phyloP scores from a whole-genome alignment of 2,113 vertebrate species.

The Serinus canaria region DNA sequence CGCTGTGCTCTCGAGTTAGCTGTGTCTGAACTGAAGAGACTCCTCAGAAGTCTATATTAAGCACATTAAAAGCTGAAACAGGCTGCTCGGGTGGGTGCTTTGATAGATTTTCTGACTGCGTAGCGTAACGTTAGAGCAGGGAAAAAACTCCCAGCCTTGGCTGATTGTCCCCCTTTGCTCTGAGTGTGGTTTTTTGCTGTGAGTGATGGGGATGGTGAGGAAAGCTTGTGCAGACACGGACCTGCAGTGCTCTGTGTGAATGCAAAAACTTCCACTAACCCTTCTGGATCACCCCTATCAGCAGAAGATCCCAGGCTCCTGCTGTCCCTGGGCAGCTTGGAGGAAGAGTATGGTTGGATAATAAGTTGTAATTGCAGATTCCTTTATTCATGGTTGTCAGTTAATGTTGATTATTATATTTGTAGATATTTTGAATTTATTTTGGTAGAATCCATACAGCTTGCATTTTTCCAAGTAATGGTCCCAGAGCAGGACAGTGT shows the following conservation, averaged over 20 bases:
- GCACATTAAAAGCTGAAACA: neutral
- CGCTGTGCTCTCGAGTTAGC: neutral
- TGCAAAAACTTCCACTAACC: neutral
- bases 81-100: neutral
- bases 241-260: neutral
- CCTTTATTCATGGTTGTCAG: neutral
- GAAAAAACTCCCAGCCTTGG: neutral
- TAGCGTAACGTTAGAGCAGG: neutral
- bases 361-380: neutral
- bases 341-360: neutral
- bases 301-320: fast-evolving
- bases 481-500: fast-evolving
- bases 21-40: neutral
- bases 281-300: neutral
- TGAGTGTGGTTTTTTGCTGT: fast-evolving
- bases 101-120: neutral
- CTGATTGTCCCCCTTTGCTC: neutral
- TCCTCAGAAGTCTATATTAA: constrained; percentile 23
- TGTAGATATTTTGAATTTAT: neutral
- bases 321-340: neutral
- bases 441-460: neutral
- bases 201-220: neutral
- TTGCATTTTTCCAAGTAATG: neutral
- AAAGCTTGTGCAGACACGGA: fast-evolving
- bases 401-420: neutral